Conservation (phyloP, 2,888 invertebrate species). For the Acronicta aceris region DNA sequence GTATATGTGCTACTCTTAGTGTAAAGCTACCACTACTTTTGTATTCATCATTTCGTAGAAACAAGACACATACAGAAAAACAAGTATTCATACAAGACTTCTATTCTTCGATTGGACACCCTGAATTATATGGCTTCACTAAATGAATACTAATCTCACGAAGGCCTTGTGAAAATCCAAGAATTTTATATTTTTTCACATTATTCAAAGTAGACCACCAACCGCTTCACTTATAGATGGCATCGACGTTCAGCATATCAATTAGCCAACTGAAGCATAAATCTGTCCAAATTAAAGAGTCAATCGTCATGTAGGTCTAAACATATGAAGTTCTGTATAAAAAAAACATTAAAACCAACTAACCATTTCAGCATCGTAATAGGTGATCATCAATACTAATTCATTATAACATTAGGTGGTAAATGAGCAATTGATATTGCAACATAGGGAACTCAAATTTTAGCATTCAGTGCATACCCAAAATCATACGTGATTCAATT, state of each 20-base stretch:
- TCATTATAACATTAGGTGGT: conserved; percentile 39
- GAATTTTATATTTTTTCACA: conserved; percentile 35
- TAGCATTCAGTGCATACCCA: conserved; percentile 50
- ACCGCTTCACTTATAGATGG: conserved; percentile 28
- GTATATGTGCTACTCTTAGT: background rate
- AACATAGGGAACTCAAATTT: conserved; percentile 31
- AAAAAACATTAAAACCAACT: conserved; percentile 33
- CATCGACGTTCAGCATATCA: conserved; percentile 40
- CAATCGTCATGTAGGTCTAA: conserved; percentile 23
- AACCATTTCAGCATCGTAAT: conserved; percentile 22
- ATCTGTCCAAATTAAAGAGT: conserved; percentile 17
- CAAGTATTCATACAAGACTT: conserved; percentile 3
- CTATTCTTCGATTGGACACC: conserved; percentile 16
- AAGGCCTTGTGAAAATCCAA: conserved; percentile 26
- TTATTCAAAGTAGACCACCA: conserved; percentile 50
- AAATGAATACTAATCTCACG: conserved; percentile 46
- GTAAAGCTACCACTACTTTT: background rate
- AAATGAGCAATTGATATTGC: conserved; percentile 44
- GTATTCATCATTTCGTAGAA: conserved; percentile 1
- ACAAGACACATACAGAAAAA: conserved; percentile 2
- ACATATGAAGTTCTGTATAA: conserved; percentile 35
- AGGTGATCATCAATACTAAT: conserved; percentile 37
- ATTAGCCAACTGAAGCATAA: conserved; percentile 24
- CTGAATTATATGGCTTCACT: conserved; percentile 32
- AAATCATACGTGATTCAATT: conserved; percentile 48